Evolutionary conservation across 2,113 vertebrate genomes (phyloP), one percentile per base, ranked within the genome.

Genomic region (Eolophus roseicapilla): DNA sequence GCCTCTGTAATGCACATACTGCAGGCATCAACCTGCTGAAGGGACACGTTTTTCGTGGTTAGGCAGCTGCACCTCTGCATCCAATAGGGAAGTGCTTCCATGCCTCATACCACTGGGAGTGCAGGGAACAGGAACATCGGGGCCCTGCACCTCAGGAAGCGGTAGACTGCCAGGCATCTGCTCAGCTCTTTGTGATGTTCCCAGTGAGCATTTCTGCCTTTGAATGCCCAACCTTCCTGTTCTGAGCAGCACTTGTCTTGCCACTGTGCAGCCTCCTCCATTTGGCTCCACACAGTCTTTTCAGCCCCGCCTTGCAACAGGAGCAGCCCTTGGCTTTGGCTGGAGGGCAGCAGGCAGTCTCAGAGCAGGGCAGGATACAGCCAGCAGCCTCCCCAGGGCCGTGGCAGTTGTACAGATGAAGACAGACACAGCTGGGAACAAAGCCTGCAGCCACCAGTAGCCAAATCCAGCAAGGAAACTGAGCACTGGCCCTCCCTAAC

Each of bases 111-210:
- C 18, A 10, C 13, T 2, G 28, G 21, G 17, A n/a, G 39, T n/a
- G n/a, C 39, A 23, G 59, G 29, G 16, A 17, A 21, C 1, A 2
- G 29, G 17, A 24, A 13, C 5, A 4, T 1, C 0, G 0, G 33
- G 50, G 68, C 33, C 33, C 27, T 43, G 44, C 44, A 19, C 24
- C 46, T 86, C 52, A 35, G 71, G 8, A 47, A 10, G 46, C 7
- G 27, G 55, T 14, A 46, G 73, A 18, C 44, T 60, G 43, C 35
- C 33, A 23, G n/a, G 28, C 52, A 28, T 21, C 33, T 5, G 9
- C 39, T 23, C 62, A 29, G 17, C 33, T 46, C 55, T 65, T 63
- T 47, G 46, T 49, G 2, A 6, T 20, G 43, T 44, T 55, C 43
- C 33, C 28, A 23, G 68, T 11, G 20, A 59, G 28, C 3, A 1